phyloP scores from a whole-genome alignment of 1,140 invertebrate species.

The Elysia chlorotica region DNA sequence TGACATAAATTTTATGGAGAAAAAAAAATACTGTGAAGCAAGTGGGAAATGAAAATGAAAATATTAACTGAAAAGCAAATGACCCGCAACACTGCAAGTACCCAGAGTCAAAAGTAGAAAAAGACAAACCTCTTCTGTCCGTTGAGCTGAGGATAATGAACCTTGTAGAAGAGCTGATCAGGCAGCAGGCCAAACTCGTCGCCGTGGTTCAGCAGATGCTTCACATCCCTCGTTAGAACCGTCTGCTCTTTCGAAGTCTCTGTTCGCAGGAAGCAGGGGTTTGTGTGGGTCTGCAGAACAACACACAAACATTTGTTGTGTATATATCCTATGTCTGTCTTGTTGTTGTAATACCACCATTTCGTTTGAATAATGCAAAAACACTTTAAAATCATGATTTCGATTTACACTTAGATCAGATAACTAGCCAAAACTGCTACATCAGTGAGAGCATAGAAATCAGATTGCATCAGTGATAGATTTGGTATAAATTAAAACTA shows the following conservation, averaged over 20 bases:
- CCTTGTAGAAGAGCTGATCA: constrained; percentile 46
- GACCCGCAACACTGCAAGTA: too few relatives aligned
- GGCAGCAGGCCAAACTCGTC: constrained; percentile 53
- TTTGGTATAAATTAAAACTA: not conserved
- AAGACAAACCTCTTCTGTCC: constrained; percentile 16
- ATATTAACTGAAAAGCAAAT: too few relatives aligned
- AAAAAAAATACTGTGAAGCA: too few relatives aligned
- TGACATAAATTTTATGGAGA: too few relatives aligned
- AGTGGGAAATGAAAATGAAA: too few relatives aligned
- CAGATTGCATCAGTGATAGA: not conserved
- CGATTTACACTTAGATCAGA: too few relatives aligned
- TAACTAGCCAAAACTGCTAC: too few relatives aligned
- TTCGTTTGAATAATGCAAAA: too few relatives aligned
- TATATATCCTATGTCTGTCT: too few relatives aligned
- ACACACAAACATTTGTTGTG: constrained; percentile 4
- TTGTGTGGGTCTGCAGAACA: constrained; percentile 59
- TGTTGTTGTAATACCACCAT: too few relatives aligned
- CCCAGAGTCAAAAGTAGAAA: too few relatives aligned
- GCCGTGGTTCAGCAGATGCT: constrained; percentile 42
- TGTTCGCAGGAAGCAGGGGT: constrained; percentile 54
- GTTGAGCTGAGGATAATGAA: constrained; percentile 22
- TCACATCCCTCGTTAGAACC: constrained; percentile 46
- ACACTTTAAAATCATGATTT: too few relatives aligned
- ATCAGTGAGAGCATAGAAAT: not conserved
- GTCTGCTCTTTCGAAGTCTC: constrained; percentile 24